A percentile compares a stretch with the other conserved stretches of the same genome.
Evolutionary conservation across 2,113 vertebrate genomes (phyloP).

Genomic region (Calyptommatus sinebrachiatus): DNA sequence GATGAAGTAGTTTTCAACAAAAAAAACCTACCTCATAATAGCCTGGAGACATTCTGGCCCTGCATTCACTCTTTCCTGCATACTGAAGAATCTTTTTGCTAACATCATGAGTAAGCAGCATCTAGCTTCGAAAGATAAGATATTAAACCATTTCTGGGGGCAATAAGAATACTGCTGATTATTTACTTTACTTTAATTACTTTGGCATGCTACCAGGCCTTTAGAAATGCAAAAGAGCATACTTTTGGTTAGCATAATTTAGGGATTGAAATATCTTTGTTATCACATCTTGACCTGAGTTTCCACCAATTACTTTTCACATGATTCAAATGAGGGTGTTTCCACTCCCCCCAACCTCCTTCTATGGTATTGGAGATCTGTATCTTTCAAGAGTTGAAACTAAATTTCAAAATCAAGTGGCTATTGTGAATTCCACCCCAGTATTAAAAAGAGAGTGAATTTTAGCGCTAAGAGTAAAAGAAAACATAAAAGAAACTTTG

Average conservation of each 20-base stretch:
- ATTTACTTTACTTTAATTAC: constrained; percentile 79
- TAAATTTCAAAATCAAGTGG: neutral
- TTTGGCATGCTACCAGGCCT: constrained; percentile 66
- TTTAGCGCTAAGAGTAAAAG: neutral
- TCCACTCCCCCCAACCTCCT: constrained; percentile 1
- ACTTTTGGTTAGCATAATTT: constrained; percentile 63
- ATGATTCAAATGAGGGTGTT: constrained; percentile 28
- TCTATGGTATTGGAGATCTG: no score
- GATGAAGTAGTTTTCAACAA: accelerated
- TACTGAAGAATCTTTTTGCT: constrained; percentile 50
- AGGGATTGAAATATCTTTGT: constrained; percentile 43
- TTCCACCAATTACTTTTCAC: constrained; percentile 46
- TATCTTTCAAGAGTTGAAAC: neutral
- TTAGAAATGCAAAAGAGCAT: constrained; percentile 65
- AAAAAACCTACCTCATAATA: neutral
- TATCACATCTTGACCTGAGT: constrained; percentile 38
- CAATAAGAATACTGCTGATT: constrained; percentile 75
- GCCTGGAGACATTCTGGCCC: constrained; percentile 17
- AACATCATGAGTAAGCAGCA: constrained; percentile 65
- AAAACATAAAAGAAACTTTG: neutral
- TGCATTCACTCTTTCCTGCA: constrained; percentile 35
- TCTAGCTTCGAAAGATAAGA: constrained; percentile 72
- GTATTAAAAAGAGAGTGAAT: neutral
- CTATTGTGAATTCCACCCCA: no score
- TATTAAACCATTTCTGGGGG: constrained; percentile 73